Base-by-base conservation (phyloP, 2,888 invertebrate genomes). In the Orgyia antiqua region DNA sequence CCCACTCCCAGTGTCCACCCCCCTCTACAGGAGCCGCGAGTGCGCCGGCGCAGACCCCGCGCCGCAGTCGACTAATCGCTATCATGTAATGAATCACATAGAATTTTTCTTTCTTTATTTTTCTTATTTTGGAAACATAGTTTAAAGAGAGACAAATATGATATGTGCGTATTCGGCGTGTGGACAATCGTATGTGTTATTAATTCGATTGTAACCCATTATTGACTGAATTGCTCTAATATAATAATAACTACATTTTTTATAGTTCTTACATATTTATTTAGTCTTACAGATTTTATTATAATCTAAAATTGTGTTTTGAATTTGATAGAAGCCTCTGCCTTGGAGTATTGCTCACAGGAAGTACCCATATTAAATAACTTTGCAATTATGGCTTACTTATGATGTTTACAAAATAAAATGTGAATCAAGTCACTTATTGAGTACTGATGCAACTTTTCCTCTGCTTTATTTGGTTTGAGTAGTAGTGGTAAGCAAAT, bases 81-180 rank as follows among this genome's bases (percentile, higher is more conserved):
- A 61, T 64, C 80, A 83, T 83, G 83, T 83, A 83, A 83, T 76
- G 72, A 76, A 75, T 68, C 68, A 71, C 60, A 78, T 73, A 82
- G 76, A 80, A 72, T 71, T 66, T 68, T 77, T 73, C 63, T 68
- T 75, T 73, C 52, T 56, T 68, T 74, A 68, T 55, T 62, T 74
- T 74, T 61, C 60, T 62, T 68, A 71, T 78, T 83, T 83, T 75
- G 71, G 65, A 77, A 73, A 71, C 68, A 72, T 77, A 79, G 77
- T 68, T n/a, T 60, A 68, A 69, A 69, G 64, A 71, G 67, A 73
- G 65, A 77, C 61, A 63, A 66, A 71, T 73, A 82, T 86, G 82
- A 84, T 84, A 83, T 84, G 84, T 84, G 84, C 83, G 83, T 82
- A 79, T 73, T n/a, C 73, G 69, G 70, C 70, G 83, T 82, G 80